Conservation (phyloP, 2,888 invertebrate genomes). For the Eristalis tenax region DNA sequence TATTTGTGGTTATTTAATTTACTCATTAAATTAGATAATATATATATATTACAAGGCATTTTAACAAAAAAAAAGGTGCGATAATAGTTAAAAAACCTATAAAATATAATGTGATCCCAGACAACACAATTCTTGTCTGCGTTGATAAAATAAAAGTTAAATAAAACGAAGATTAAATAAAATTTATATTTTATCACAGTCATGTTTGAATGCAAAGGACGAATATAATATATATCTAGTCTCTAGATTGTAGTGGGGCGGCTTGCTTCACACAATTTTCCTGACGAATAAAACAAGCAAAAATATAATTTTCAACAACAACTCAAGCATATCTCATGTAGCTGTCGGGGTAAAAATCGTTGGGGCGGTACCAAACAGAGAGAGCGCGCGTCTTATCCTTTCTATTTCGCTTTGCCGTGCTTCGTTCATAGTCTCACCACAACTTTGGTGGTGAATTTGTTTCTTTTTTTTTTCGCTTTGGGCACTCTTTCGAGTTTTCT, state of each 20-base stretch:
- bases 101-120: too few species aligned
- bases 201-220: not conserved
- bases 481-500: not conserved
- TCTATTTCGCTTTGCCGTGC: not conserved
- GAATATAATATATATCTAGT: not conserved
- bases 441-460: conserved; percentile 34
- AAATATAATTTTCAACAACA: not conserved
- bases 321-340: conserved; percentile 5
- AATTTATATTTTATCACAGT: not conserved
- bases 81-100: too few species aligned
- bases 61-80: too few species aligned
- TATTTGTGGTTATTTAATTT: too few species aligned
- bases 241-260: not conserved
- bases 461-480: not conserved
- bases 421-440: conserved; percentile 14
- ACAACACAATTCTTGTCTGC: too few species aligned
- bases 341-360: conserved; percentile 78
- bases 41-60: too few species aligned
- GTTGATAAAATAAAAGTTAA: too few species aligned
- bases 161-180: not conserved
- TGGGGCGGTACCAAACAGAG: conserved; percentile 79
- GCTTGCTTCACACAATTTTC: not conserved
- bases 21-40: too few species aligned
- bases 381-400: conserved; percentile 40
- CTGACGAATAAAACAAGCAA: conserved; percentile 18